These are phyloP conservation scores for Pseudomyrmex gracilis DNA, from an alignment of 1,140 invertebrate genomes.

Conservation along the genomic window DNA sequence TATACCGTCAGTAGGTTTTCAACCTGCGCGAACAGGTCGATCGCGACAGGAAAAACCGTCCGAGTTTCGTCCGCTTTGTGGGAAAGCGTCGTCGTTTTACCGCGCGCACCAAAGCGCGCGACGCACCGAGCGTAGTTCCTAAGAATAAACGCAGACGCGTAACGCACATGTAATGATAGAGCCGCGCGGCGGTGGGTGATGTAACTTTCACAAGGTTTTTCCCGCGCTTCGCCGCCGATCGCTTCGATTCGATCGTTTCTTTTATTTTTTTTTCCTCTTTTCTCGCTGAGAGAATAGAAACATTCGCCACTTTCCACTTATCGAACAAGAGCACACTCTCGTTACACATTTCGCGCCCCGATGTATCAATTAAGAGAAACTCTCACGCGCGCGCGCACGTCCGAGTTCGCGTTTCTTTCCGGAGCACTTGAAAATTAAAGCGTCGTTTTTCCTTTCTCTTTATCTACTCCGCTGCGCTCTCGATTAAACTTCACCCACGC, in stretches of 20 bases:
- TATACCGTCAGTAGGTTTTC: slow-evolving; percentile 25
- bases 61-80: slow-evolving; percentile 26
- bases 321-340: background rate
- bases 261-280: slow-evolving; percentile 18
- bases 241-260: slow-evolving; percentile 36
- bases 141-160: slow-evolving; percentile 73
- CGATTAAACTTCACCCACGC: slow-evolving; percentile 65
- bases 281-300: background rate
- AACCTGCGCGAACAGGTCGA: slow-evolving; percentile 3
- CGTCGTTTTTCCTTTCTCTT: slow-evolving; percentile 42
- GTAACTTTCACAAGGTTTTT: slow-evolving; percentile 81
- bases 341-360: slow-evolving; percentile 20
- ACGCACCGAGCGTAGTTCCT: slow-evolving; percentile 72
- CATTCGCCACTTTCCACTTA: slow-evolving; percentile 9
- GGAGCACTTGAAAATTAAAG: slow-evolving; percentile 31
- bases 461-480: slow-evolving; percentile 32
- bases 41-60: background rate
- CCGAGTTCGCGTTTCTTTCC: slow-evolving; percentile 8
- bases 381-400: background rate
- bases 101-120: slow-evolving; percentile 53
- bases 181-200: slow-evolving; percentile 74
- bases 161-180: slow-evolving; percentile 71
- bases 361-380: slow-evolving; percentile 50
- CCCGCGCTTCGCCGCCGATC: slow-evolving; percentile 60
- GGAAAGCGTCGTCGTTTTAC: slow-evolving; percentile 24